Conservation (phyloP, 2,797 vertebrate species). For the Lacerta agilis region DNA sequence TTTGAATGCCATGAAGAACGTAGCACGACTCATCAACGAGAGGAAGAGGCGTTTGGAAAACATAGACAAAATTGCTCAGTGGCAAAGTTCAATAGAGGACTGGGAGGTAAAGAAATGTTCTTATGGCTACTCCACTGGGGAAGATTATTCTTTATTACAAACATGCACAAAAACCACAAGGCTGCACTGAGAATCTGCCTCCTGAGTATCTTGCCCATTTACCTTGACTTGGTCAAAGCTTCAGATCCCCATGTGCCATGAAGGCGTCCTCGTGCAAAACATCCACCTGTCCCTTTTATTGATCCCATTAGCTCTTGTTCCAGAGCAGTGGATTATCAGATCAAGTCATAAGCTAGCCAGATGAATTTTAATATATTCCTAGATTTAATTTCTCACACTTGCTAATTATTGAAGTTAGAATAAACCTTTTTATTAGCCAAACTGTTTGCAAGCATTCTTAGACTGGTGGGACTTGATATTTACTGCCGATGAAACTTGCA, state of each 20-base stretch:
- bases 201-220: too few species aligned
- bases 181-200: neutral
- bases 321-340: neutral
- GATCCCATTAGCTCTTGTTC: neutral
- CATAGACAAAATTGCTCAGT: conserved; percentile 96
- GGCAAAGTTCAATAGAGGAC: conserved; percentile 95
- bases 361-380: neutral
- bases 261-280: neutral
- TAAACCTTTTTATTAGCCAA: neutral
- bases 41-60: conserved; percentile 94
- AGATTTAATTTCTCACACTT: neutral
- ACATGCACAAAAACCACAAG: neutral
- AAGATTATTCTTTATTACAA: neutral
- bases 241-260: neutral
- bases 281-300: neutral
- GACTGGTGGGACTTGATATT: neutral
- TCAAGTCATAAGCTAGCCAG: neutral
- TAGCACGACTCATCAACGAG: conserved; percentile 93
- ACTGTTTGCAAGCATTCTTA: conserved; percentile 13
- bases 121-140: neutral
- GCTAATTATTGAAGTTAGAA: neutral
- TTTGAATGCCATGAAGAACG: conserved; percentile 95
- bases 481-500: neutral
- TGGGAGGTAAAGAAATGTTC: conserved; percentile 86
- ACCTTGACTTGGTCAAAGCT: neutral